Conservation (phyloP, 2,797 vertebrate species). For the Gila robusta region DNA sequence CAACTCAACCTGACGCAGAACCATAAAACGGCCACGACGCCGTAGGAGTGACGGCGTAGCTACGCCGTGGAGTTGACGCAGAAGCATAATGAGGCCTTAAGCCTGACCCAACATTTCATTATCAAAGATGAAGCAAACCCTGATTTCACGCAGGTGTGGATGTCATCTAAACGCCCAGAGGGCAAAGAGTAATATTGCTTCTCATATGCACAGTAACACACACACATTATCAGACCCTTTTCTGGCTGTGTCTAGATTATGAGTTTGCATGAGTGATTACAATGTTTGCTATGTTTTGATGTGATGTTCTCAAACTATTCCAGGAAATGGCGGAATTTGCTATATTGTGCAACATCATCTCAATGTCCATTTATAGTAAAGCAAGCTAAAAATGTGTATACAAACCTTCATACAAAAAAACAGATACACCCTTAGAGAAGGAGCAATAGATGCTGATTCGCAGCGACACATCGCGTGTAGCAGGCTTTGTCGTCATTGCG, state of each 20-base stretch:
- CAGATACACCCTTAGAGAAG: slow-evolving; percentile 27
- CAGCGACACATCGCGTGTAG: slow-evolving; percentile 53
- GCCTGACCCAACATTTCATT: slow-evolving; percentile 16
- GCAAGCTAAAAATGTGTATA: slow-evolving; percentile 15
- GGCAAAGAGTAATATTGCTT: slow-evolving; percentile 16
- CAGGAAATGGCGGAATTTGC: background rate
- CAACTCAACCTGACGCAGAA: no score
- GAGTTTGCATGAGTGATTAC: slow-evolving; percentile 13
- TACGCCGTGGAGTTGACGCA: no score
- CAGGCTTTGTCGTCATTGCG: slow-evolving; percentile 33
- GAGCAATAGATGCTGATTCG: slow-evolving; percentile 49
- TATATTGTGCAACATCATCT: slow-evolving; percentile 20
- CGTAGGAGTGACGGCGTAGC: no score
- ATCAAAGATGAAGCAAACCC: slow-evolving; percentile 24
- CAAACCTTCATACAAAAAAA: slow-evolving; percentile 24
- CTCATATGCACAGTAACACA: slow-evolving; percentile 3
- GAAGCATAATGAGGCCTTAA: no score
- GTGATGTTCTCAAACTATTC: slow-evolving; percentile 1
- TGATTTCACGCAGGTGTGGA: slow-evolving; percentile 21
- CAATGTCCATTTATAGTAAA: background rate
- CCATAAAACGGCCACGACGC: no score
- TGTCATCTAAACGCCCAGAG: background rate
- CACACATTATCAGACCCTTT: background rate
- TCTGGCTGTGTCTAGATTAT: background rate
- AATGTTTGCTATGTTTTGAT: slow-evolving; percentile 5